phyloP scores from a whole-genome alignment of 2,888 invertebrate genomes.

The Oxycera nigricornis region DNA sequence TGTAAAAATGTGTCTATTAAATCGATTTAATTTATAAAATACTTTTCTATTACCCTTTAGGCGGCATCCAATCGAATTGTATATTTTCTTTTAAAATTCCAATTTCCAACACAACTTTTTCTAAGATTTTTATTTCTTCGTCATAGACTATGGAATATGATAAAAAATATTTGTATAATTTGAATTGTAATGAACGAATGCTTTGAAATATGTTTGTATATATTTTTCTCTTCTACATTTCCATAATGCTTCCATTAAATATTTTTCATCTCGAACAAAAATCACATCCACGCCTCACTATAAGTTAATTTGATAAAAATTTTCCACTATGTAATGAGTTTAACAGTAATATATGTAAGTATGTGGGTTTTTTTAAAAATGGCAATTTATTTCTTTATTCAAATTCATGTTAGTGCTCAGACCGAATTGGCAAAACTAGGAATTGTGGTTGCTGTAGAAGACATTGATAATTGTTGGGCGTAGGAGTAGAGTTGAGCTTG shows the following conservation, averaged over 20 bases:
- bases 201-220: not conserved
- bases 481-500: too few relatives aligned
- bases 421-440: too few relatives aligned
- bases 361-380: not conserved
- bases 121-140: not conserved
- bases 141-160: not conserved
- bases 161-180: not conserved
- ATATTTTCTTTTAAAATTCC: not conserved
- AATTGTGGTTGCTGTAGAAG: too few relatives aligned
- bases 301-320: slow-evolving; percentile 4
- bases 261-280: slow-evolving; percentile 22
- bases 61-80: too few relatives aligned
- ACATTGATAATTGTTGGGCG: too few relatives aligned
- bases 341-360: not conserved
- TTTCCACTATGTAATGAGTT: not conserved
- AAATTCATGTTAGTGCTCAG: too few relatives aligned
- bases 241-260: not conserved
- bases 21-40: not conserved
- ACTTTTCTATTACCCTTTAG: not conserved
- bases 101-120: not conserved
- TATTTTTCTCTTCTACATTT: not conserved
- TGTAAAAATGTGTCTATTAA: not conserved
- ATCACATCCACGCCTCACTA: slow-evolving; percentile 2
- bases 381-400: too few relatives aligned
- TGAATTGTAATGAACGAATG: not conserved